Conservation (phyloP, 2,113 vertebrate species). For the Hippocampus mohnikei region DNA sequence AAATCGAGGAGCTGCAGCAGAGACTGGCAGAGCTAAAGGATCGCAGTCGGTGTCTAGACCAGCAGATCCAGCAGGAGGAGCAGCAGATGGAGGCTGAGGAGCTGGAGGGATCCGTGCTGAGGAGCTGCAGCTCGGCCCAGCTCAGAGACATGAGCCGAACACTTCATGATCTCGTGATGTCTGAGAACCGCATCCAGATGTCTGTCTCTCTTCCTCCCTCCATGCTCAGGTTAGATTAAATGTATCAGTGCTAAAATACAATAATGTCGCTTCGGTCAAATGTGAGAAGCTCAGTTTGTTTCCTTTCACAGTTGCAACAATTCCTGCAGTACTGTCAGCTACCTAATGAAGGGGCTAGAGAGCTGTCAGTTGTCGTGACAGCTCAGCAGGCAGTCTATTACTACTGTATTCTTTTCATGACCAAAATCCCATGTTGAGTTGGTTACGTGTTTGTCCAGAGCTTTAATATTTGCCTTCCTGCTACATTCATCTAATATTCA, state of each 20-base stretch:
- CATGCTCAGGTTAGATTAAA: constrained; percentile 72
- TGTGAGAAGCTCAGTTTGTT: background rate
- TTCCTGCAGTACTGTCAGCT: constrained; percentile 30
- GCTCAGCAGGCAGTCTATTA: background rate
- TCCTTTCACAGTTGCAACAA: background rate
- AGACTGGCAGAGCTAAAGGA: constrained; percentile 73
- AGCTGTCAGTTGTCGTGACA: constrained; percentile 12
- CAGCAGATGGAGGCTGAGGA: constrained; percentile 65
- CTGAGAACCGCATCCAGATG: constrained; percentile 66
- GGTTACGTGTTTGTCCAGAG: constrained; percentile 4
- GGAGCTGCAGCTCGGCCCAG: constrained; percentile 68
- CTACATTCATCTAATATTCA: constrained; percentile 7
- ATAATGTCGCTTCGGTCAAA: background rate
- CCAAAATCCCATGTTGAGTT: constrained; percentile 20
- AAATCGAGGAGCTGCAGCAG: constrained; percentile 76
- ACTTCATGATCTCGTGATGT: constrained; percentile 74
- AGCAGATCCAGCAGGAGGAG: constrained; percentile 75
- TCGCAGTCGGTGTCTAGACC: constrained; percentile 69
- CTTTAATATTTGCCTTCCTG: constrained; percentile 11
- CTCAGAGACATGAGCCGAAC: constrained; percentile 73
- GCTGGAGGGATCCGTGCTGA: constrained; percentile 67
- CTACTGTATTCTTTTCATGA: constrained; percentile 2
- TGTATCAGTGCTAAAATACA: background rate
- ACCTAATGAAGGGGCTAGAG: constrained; percentile 52
- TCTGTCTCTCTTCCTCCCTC: constrained; percentile 65